These are phyloP conservation scores for Proisotoma minuta DNA, from an alignment of 2,888 invertebrate species.

Conservation along the genomic window DNA sequence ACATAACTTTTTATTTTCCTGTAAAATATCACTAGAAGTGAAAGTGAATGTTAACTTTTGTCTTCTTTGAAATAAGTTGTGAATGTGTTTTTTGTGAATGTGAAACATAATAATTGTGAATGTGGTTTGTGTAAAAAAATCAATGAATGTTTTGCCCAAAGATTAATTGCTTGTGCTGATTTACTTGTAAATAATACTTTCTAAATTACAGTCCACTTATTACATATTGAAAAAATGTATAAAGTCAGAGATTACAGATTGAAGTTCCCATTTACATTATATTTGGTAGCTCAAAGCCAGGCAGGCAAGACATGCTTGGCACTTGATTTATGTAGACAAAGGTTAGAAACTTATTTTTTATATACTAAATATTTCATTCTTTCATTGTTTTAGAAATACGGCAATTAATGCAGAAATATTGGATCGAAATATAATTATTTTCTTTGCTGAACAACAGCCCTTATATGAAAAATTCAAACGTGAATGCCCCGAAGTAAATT, in stretches of 20 bases:
- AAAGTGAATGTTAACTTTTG: no score
- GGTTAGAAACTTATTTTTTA: no score
- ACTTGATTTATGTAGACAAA: background rate
- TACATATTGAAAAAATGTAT: background rate
- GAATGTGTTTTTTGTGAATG: background rate
- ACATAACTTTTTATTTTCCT: no score
- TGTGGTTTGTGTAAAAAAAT: no score
- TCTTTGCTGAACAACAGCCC: background rate
- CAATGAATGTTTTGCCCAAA: no score
- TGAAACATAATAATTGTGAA: no score
- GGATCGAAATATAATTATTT: background rate
- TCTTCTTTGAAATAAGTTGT: no score
- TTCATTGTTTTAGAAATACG: no score
- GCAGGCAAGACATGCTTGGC: background rate
- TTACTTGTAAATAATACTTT: background rate
- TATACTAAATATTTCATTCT: no score
- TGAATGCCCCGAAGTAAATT: background rate
- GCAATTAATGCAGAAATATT: background rate
- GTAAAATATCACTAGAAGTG: no score
- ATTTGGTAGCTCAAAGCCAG: background rate
- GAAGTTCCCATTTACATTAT: background rate
- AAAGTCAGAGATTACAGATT: background rate
- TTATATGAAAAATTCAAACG: background rate
- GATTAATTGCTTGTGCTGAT: background rate
- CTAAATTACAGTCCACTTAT: background rate